Evolutionary conservation across 2,113 vertebrate genomes (phyloP).

Genomic region (Hepsetus odoe): DNA sequence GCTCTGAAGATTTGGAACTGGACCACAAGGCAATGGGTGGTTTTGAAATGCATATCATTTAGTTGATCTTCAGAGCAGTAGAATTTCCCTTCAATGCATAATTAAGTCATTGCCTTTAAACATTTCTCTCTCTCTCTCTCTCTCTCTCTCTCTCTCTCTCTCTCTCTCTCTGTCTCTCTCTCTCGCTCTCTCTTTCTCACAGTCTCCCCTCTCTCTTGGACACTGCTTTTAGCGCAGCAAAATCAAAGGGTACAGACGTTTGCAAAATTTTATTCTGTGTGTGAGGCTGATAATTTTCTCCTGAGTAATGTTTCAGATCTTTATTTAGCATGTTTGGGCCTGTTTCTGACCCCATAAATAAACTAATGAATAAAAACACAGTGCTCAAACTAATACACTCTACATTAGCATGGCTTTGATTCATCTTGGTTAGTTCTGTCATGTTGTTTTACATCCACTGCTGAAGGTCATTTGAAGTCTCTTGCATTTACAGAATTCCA

Average conservation of each 20-base stretch:
- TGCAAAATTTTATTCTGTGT: slow-evolving; percentile 13
- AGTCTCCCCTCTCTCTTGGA: not conserved
- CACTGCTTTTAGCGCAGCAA: slow-evolving; percentile 9
- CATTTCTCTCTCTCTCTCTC: not conserved
- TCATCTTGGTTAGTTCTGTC: slow-evolving; percentile 32
- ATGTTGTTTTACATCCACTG: slow-evolving; percentile 12
- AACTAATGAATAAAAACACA: slow-evolving; percentile 5
- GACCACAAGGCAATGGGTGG: slow-evolving; percentile 7
- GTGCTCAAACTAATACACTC: slow-evolving; percentile 27
- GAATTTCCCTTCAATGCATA: slow-evolving; percentile 12
- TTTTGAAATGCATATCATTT: slow-evolving; percentile 24
- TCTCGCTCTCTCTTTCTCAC: not conserved
- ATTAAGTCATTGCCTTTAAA: slow-evolving; percentile 17
- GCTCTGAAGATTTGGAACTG: slow-evolving; percentile 14
- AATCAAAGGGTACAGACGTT: slow-evolving; percentile 11
- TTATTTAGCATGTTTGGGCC: slow-evolving; percentile 16
- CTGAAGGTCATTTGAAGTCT: slow-evolving; percentile 39
- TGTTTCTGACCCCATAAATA: slow-evolving; percentile 32
- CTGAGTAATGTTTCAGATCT: slow-evolving; percentile 13
- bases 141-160: not conserved
- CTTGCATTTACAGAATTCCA: slow-evolving; percentile 26
- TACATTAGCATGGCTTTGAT: slow-evolving; percentile 51
- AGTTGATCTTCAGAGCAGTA: slow-evolving; percentile 11
- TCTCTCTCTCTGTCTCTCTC: not conserved
- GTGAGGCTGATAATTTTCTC: slow-evolving; percentile 1